Evolutionary conservation across 1,140 invertebrate species (phyloP).

Genomic region (Drosophila bocki): DNA sequence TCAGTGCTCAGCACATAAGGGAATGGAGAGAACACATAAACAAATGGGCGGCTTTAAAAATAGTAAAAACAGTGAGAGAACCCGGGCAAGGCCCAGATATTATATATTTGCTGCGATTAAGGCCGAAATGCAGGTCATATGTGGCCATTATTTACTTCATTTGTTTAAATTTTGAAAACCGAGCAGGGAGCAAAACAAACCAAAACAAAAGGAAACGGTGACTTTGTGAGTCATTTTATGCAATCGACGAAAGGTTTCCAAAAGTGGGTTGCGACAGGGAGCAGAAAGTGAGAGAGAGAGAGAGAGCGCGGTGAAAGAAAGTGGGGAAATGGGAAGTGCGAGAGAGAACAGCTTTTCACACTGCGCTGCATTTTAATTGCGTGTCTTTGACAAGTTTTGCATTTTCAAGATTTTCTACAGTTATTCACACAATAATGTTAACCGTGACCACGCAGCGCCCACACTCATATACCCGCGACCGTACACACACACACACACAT

Average conservation of each 20-base stretch:
- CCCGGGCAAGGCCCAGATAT: constrained; percentile 70
- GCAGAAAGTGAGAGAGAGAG: constrained; percentile 2
- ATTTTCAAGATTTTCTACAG: constrained; percentile 70
- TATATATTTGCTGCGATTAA: constrained; percentile 5
- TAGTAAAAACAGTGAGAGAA: constrained; percentile 52
- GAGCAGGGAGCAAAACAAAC: constrained; percentile 12
- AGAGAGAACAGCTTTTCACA: constrained; percentile 43
- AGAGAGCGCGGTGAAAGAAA: constrained; percentile 14
- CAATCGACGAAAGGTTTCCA: constrained; percentile 58
- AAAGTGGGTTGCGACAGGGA: constrained; percentile 68
- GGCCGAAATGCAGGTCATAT: constrained; percentile 53
- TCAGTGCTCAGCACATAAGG: neutral
- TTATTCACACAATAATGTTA: constrained; percentile 67
- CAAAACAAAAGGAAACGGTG: constrained; percentile 45
- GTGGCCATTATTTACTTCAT: neutral
- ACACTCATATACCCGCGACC: constrained; percentile 28
- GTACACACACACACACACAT: constrained; percentile 11
- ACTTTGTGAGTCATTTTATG: constrained; percentile 80
- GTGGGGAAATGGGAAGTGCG: constrained; percentile 4
- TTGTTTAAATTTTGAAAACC: constrained; percentile 37
- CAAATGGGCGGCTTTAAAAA: constrained; percentile 73
- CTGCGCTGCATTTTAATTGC: constrained; percentile 62
- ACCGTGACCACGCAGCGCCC: constrained; percentile 66
- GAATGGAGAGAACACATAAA: constrained; percentile 39
- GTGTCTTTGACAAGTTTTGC: constrained; percentile 68